phyloP scores from a whole-genome alignment of 2,888 invertebrate genomes.

The Anodontia alba region DNA sequence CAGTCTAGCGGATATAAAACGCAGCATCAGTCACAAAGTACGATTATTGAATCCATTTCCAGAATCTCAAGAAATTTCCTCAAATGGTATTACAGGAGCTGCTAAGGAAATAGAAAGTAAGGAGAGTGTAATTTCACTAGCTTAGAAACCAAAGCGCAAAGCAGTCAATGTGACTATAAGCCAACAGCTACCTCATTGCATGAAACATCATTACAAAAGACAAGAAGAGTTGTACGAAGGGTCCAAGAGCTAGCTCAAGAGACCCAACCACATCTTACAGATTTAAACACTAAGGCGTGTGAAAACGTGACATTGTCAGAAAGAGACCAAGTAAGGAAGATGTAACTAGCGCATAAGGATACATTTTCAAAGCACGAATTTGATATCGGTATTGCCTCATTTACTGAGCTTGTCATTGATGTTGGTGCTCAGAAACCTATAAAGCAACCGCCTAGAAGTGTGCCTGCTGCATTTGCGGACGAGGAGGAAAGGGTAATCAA shows the following conservation, averaged over 20 bases:
- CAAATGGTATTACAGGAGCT: conserved; percentile 30
- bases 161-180: too few relatives aligned
- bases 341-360: conserved; percentile 18
- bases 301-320: conserved; percentile 6
- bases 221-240: too few relatives aligned
- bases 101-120: conserved; percentile 18
- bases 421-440: too few relatives aligned
- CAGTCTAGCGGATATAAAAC: conserved; percentile 28
- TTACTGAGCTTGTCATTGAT: conserved; percentile 34
- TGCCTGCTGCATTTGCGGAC: conserved; percentile 20
- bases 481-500: too few relatives aligned
- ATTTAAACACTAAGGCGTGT: conserved; percentile 20
- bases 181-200: too few relatives aligned
- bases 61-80: neutral
- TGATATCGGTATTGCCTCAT: conserved; percentile 41
- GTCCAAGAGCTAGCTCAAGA: too few relatives aligned
- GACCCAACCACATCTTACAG: conserved; percentile 30
- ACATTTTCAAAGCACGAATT: conserved; percentile 37
- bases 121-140: too few relatives aligned
- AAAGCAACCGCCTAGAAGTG: conserved; percentile 21
- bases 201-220: too few relatives aligned
- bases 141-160: too few relatives aligned
- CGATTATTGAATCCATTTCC: conserved; percentile 46
- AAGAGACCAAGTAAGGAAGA: conserved; percentile 10
- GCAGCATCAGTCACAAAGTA: conserved; percentile 18